phyloP scores from a whole-genome alignment of 1,140 invertebrate species.

The Drosophila biarmipes region DNA sequence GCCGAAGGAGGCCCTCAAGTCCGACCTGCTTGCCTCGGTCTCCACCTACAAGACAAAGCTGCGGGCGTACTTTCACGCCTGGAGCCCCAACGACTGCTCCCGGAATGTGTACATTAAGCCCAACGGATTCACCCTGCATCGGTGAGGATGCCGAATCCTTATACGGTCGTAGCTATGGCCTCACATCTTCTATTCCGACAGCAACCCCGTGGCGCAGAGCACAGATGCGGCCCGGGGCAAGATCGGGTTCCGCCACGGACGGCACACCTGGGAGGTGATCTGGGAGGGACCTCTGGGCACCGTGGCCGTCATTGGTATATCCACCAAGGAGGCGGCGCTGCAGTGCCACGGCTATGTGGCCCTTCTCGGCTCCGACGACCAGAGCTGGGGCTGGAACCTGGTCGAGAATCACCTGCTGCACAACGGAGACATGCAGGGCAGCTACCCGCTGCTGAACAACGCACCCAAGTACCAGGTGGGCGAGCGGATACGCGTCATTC shows the following conservation, averaged over 20 bases:
- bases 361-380: constrained; percentile 96
- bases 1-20: constrained; percentile 95
- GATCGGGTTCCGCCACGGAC: constrained; percentile 96
- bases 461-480: constrained; percentile 99
- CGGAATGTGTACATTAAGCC: constrained; percentile 98
- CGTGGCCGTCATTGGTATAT: constrained; percentile 97
- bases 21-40: constrained; percentile 95
- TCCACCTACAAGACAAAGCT: constrained; percentile 97
- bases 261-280: constrained; percentile 99
- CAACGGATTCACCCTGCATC: constrained; percentile 98
- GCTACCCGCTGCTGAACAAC: constrained; percentile 98
- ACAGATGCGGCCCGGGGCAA: constrained; percentile 98
- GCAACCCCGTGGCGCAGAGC: constrained; percentile 98
- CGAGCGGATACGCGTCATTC: constrained; percentile 97
- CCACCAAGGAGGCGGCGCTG: constrained; percentile 96
- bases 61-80: constrained; percentile 96
- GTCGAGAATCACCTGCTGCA: constrained; percentile 99
- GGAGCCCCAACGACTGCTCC: constrained; percentile 99
- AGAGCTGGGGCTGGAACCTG: constrained; percentile 99
- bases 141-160: constrained; percentile 71
- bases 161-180: neutral
- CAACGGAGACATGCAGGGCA: constrained; percentile 97
- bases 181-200: constrained; percentile 72
- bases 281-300: constrained; percentile 99
- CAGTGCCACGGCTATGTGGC: constrained; percentile 97